These are phyloP conservation scores for Cantharis lateralis DNA, from an alignment of 2,888 invertebrate species.

Conservation along the genomic window DNA sequence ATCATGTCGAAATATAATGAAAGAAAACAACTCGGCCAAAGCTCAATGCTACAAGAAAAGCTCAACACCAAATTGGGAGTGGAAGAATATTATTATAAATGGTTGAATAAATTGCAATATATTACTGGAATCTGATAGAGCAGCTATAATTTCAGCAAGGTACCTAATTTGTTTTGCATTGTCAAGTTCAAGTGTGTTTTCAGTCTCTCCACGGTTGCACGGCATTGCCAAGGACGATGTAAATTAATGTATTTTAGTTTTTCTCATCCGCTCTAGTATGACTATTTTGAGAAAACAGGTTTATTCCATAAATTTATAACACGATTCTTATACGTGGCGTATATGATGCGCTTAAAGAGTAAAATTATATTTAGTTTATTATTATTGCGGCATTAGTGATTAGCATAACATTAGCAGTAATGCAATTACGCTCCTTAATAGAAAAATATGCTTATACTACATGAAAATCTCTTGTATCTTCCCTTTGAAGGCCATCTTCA, in stretches of 20 bases:
- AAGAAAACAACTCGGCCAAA: background rate
- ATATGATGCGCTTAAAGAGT: conserved; percentile 31
- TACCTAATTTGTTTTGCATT: conserved; percentile 11
- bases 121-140: background rate
- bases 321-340: conserved; percentile 24
- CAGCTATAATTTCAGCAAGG: background rate
- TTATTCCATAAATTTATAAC: conserved; percentile 37
- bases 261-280: conserved; percentile 33
- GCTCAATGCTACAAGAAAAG: background rate
- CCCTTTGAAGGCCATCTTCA: conserved; percentile 4
- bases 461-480: conserved; percentile 10
- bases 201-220: conserved; percentile 31
- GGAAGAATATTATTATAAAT: background rate
- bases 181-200: conserved; percentile 22
- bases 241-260: conserved; percentile 38
- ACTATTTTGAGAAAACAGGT: conserved; percentile 43
- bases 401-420: conserved; percentile 39
- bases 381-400: conserved; percentile 36
- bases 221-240: conserved; percentile 44
- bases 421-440: conserved; percentile 26
- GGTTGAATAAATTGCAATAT: background rate
- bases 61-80: background rate
- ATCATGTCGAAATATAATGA: background rate
- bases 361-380: conserved; percentile 37
- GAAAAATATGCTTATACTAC: conserved; percentile 18